phyloP scores from a whole-genome alignment of 2,797 vertebrate genomes.

The Rachycentron canadum region DNA sequence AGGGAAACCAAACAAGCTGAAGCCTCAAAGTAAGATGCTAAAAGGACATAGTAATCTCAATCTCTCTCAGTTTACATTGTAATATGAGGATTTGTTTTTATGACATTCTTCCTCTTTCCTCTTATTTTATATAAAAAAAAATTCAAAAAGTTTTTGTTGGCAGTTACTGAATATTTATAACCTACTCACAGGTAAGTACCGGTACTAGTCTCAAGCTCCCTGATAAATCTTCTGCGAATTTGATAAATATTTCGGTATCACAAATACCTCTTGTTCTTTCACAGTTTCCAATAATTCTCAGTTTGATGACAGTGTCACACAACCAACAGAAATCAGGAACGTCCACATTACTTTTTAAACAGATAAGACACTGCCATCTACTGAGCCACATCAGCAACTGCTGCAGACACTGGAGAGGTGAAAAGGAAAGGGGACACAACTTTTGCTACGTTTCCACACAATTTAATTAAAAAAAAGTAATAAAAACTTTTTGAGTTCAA shows the following conservation, averaged over 20 bases:
- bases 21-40: background rate
- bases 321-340: background rate
- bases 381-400: constrained; percentile 12
- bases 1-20: background rate
- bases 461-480: too few relatives aligned
- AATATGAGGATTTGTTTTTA: too few relatives aligned
- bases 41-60: too few relatives aligned
- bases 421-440: background rate
- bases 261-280: background rate
- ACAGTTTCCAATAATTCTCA: background rate
- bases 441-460: background rate
- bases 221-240: background rate
- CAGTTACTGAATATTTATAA: background rate
- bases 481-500: background rate
- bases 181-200: background rate
- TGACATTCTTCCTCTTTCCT: too few relatives aligned
- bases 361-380: constrained; percentile 56
- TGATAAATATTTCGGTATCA: background rate
- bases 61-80: too few relatives aligned
- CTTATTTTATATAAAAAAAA: too few relatives aligned
- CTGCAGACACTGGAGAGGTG: background rate
- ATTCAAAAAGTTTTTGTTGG: background rate
- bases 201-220: background rate
- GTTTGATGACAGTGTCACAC: background rate
- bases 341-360: background rate